Evolutionary conservation across 1,140 invertebrate genomes (phyloP), one percentile per base, ranked within the genome.

Genomic region (Neodiprion virginianus): DNA sequence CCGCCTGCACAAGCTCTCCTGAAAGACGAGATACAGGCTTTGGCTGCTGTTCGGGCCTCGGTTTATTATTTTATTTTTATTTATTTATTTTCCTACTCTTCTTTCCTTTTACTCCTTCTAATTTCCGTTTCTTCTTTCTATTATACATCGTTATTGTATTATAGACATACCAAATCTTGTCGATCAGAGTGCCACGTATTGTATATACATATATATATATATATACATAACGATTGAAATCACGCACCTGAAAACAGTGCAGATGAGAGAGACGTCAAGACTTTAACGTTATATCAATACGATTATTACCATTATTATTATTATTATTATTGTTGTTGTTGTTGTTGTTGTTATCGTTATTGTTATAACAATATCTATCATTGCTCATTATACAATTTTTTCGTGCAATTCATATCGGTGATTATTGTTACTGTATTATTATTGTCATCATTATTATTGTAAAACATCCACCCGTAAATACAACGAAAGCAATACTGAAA

Each of bases 401-500:
- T n/a, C n/a, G 53, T 61, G 28, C 28, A 40, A 40, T 40, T 40
- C 28, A 40, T 40, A 3, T 40, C n/a, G 53, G 11, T 61, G n/a
- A 40, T 61, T 61, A 61, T n/a, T 12, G 8, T 61, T 61, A 8
- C n/a, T 61, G 28, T 40, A 8, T 61, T 61, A 4, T 61, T 61
- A 61, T 61, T 61, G 8, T 61, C 7, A 61, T 61, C n/a, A 61
- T 61, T 61, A 61, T 61, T 61, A 61, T 50, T 50, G 48, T 69
- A 82, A 81, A 83, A 79, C 79, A 84, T 87, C 84, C 86, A 87
- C 82, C 84, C 85, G 74, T 83, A 77, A 81, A 84, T 87, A 88
- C 87, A 88, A 88, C 87, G 86, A 88, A 88, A 88, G 86, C 86
- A 88, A 88, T 88, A 87, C 79, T 87, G 81, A 85, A 85, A 87